These are phyloP conservation scores for Clarias laeviceps DNA, from an alignment of 2,797 vertebrate genomes.

Conservation along the genomic window DNA sequence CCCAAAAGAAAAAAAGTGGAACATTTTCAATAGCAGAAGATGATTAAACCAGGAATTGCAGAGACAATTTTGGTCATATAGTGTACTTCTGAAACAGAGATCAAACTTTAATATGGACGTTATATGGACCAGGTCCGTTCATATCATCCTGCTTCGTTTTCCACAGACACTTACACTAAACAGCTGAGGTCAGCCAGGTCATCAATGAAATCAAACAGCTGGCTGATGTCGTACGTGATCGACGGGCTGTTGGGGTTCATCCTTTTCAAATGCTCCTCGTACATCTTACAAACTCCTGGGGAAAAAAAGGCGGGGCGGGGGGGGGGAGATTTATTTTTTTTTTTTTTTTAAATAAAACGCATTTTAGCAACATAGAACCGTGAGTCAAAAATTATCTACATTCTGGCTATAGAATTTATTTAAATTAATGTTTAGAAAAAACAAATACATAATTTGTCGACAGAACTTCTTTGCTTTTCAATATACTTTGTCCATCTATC, in stretches of 20 bases:
- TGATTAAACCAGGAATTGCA: not conserved
- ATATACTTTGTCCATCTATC: too few species aligned
- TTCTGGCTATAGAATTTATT: too few species aligned
- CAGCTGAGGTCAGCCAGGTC: constrained; percentile 98
- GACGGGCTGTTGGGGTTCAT: constrained; percentile 99
- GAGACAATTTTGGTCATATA: not conserved
- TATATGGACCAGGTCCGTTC: not conserved
- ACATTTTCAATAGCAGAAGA: too few species aligned
- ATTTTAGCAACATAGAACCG: too few species aligned
- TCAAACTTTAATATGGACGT: not conserved
- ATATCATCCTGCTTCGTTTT: not conserved
- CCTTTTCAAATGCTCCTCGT: constrained; percentile 98
- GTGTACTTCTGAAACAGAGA: not conserved
- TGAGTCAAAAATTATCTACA: too few species aligned
- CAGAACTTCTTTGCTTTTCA: too few species aligned
- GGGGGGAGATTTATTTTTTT: too few species aligned
- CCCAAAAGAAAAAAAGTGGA: not conserved
- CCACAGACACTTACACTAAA: constrained; percentile 90
- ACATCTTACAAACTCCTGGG: constrained; percentile 98
- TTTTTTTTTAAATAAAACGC: too few species aligned
- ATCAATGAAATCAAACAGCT: constrained; percentile 97
- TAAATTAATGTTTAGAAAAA: too few species aligned
- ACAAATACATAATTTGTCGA: too few species aligned
- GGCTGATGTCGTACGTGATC: constrained; percentile 98
- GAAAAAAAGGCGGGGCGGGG: too few species aligned